A percentile compares a stretch with the other conserved stretches of the same genome.
Conservation (phyloP, 2,888 invertebrate species). For the Drosophila multiciliata region DNA sequence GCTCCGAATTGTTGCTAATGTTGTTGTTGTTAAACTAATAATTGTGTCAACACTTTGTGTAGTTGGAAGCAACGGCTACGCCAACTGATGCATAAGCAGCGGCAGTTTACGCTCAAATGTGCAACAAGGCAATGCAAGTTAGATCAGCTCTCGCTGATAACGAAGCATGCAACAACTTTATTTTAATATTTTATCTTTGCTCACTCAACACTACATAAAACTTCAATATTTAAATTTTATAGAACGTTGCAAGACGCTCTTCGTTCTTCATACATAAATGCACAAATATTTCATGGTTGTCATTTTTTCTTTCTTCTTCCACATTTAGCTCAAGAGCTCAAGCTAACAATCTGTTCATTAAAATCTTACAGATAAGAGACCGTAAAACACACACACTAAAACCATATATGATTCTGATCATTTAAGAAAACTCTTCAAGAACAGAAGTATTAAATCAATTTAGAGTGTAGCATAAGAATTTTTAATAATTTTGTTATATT, state of each 20-base stretch:
- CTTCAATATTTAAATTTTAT: not conserved
- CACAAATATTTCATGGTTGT: not conserved
- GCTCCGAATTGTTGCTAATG: constrained; percentile 32
- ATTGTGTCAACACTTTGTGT: constrained; percentile 74
- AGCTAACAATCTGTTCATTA: not conserved
- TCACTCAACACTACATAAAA: not conserved
- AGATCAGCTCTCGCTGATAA: constrained; percentile 35
- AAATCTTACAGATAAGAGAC: not conserved
- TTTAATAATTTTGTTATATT: not conserved
- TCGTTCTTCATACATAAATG: not conserved
- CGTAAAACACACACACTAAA: not conserved
- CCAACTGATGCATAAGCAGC: constrained; percentile 10
- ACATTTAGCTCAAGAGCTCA: not conserved
- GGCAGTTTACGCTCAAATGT: constrained; percentile 54
- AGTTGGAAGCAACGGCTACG: constrained; percentile 48
- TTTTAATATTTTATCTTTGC: not conserved
- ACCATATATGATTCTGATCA: not conserved
- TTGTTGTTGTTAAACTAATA: constrained; percentile 36
- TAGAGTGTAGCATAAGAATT: not conserved
- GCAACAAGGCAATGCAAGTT: constrained; percentile 52
- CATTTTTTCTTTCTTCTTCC: not conserved
- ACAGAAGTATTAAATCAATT: not conserved
- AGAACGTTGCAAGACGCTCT: not conserved
- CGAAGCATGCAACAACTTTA: constrained; percentile 11
- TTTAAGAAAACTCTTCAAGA: not conserved